These are phyloP conservation scores for Craterocephalus amniculus DNA, from an alignment of 2,797 vertebrate genomes.

Conservation along the genomic window DNA sequence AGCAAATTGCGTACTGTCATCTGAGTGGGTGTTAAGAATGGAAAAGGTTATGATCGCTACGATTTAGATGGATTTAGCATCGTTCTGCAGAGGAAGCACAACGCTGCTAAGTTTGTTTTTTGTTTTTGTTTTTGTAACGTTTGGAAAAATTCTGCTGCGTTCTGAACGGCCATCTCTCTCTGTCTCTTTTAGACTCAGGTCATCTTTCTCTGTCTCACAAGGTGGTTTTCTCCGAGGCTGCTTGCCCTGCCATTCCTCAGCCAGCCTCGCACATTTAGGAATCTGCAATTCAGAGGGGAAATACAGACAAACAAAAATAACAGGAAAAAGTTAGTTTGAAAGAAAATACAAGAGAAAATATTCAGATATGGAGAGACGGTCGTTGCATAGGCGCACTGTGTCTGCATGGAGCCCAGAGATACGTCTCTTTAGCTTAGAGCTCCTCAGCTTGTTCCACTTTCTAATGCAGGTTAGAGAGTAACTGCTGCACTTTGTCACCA, in stretches of 20 bases:
- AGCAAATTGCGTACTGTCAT: slow-evolving; percentile 39
- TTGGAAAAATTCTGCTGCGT: slow-evolving; percentile 60
- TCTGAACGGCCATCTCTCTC: slow-evolving; percentile 43
- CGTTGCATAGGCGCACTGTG: slow-evolving; percentile 8
- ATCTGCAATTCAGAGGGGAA: slow-evolving; percentile 89
- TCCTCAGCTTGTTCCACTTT: slow-evolving; percentile 5
- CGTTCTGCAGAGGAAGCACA: slow-evolving; percentile 48
- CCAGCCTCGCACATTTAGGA: slow-evolving; percentile 91
- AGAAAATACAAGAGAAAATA: slow-evolving; percentile 15
- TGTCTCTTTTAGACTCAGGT: slow-evolving; percentile 49
- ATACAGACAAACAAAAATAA: slow-evolving; percentile 68
- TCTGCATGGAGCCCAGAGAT: not conserved
- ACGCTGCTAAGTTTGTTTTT: slow-evolving; percentile 14
- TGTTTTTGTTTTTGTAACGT: slow-evolving; percentile 7
- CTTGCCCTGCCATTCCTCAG: slow-evolving; percentile 89
- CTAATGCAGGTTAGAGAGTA: slow-evolving; percentile 31
- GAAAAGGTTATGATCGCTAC: slow-evolving; percentile 39
- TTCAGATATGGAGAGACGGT: slow-evolving; percentile 40
- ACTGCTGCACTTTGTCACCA: slow-evolving; percentile 22
- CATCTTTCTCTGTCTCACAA: slow-evolving; percentile 62
- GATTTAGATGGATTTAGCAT: slow-evolving; percentile 54
- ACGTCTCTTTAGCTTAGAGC: not conserved
- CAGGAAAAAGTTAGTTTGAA: slow-evolving; percentile 51
- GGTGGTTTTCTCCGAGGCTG: slow-evolving; percentile 82
- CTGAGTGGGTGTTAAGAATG: slow-evolving; percentile 55